Evolutionary conservation across 2,113 vertebrate species (phyloP).

Genomic region (Pleuronectes platessa): DNA sequence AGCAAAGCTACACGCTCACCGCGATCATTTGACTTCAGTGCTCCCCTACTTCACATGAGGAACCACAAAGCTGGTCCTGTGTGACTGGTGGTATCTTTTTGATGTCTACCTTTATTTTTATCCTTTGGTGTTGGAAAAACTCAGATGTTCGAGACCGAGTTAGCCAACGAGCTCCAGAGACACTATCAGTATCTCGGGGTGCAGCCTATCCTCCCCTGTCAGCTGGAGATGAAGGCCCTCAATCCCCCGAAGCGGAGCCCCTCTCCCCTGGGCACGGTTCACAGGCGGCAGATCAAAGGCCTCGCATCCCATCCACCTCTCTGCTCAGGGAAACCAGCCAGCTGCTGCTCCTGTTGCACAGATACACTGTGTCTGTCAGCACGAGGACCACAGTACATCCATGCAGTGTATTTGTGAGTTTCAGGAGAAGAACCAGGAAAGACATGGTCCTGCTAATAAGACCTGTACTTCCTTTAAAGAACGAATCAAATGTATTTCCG

Average conservation of each 20-base stretch:
- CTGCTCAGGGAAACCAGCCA: constrained; percentile 49
- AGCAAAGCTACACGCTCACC: no score
- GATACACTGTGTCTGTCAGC: not conserved
- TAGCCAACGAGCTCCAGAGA: constrained; percentile 8
- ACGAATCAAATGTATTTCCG: no score
- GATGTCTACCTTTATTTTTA: no score
- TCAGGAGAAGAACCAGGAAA: no score
- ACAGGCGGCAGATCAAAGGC: constrained; percentile 68
- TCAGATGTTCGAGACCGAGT: no score
- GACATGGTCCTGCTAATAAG: no score
- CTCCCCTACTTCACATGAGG: no score
- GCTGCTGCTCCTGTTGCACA: constrained; percentile 32
- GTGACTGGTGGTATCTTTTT: no score
- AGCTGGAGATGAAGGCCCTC: constrained; percentile 61
- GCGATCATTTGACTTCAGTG: no score
- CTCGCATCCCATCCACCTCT: constrained; percentile 10
- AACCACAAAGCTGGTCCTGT: no score
- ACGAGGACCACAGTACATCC: not conserved
- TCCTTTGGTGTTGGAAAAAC: not conserved
- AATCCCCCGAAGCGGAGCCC: constrained; percentile 31
- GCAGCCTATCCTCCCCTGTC: constrained; percentile 29
- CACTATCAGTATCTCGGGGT: not conserved
- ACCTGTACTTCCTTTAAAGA: no score
- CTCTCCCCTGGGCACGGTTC: constrained; percentile 57
- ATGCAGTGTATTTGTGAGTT: not conserved